Evolutionary conservation across 2,888 invertebrate genomes (phyloP).

Genomic region (Cephus pulcher): DNA sequence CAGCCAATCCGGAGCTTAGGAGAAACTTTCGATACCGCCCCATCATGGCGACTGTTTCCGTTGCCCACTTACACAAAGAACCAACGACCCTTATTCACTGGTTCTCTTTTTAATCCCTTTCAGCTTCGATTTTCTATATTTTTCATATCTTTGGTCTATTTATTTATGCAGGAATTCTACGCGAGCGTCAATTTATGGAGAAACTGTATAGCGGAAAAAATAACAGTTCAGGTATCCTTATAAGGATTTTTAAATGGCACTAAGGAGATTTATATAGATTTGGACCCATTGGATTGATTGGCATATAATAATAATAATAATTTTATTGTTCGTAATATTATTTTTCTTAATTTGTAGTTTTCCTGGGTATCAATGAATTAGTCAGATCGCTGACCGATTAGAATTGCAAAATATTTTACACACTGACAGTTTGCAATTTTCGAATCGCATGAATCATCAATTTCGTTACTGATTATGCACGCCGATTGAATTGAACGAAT

Average conservation of each 20-base stretch:
- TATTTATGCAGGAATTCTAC: too few relatives aligned
- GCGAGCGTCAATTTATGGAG: too few relatives aligned
- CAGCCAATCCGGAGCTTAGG: conserved; percentile 42
- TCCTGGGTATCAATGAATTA: background rate
- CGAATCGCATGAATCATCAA: background rate
- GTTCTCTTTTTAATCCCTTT: background rate
- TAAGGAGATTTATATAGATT: background rate
- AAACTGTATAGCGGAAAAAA: too few relatives aligned
- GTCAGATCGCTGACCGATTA: background rate
- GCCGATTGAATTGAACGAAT: background rate
- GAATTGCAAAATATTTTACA: background rate
- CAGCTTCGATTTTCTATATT: background rate
- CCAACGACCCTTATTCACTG: conserved; percentile 2
- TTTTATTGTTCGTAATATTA: background rate
- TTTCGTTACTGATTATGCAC: background rate
- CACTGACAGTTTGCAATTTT: background rate
- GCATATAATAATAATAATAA: background rate
- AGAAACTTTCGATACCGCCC: conserved; percentile 48
- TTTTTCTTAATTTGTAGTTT: background rate
- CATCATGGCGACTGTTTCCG: conserved; percentile 52
- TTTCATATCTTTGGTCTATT: too few relatives aligned
- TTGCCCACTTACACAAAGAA: conserved; percentile 29
- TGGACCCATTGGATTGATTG: background rate
- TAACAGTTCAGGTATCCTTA: too few relatives aligned
- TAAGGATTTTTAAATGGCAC: too few relatives aligned